phyloP scores from a whole-genome alignment of 2,888 invertebrate genomes.

The Clunio marinus region DNA sequence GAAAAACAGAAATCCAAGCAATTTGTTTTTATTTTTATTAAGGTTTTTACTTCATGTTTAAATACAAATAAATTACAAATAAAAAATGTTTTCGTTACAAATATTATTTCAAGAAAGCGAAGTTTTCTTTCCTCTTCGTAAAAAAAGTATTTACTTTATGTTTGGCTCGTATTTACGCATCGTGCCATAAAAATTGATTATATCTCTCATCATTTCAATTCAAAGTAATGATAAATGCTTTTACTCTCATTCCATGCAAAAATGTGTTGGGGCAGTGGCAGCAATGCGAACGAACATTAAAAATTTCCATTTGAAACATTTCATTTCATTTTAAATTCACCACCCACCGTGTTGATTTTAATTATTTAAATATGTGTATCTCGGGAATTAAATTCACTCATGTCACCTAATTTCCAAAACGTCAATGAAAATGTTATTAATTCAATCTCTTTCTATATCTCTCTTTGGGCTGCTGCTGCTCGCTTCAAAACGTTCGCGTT shows the following conservation, averaged over 20 bases:
- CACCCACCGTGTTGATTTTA: too few relatives aligned
- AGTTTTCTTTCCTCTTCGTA: neutral
- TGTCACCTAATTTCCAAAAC: conserved; percentile 6
- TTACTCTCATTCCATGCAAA: too few relatives aligned
- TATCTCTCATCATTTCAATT: neutral
- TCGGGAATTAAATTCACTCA: neutral
- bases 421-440: conserved; percentile 12
- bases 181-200: neutral
- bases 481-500: neutral
- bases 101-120: conserved; percentile 26
- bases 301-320: too few relatives aligned
- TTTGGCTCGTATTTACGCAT: neutral
- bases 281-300: too few relatives aligned
- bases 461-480: conserved; percentile 34
- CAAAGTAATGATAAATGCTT: neutral
- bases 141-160: neutral
- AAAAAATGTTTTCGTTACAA: conserved; percentile 33
- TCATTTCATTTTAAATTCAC: too few relatives aligned
- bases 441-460: neutral
- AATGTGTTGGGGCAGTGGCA: too few relatives aligned
- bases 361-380: neutral
- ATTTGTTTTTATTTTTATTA: conserved; percentile 34
- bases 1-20: neutral
- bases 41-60: conserved; percentile 28
- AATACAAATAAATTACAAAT: conserved; percentile 38